phyloP scores from a whole-genome alignment of 1,140 invertebrate genomes.

The Bombus picipes region DNA sequence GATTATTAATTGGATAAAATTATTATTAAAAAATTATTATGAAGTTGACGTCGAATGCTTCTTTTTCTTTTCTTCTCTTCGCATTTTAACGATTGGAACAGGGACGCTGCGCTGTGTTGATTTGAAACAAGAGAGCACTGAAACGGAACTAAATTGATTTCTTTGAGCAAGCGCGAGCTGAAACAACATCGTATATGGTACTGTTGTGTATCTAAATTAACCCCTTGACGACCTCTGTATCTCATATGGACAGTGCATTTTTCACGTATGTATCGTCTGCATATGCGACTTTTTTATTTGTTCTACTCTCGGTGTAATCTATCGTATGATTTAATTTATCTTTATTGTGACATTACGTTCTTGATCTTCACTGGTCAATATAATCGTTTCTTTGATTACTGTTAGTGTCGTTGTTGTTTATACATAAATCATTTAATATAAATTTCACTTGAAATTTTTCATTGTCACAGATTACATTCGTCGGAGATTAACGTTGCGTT shows the following conservation, averaged over 20 bases:
- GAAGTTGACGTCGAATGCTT: neutral
- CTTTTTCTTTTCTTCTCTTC: neutral
- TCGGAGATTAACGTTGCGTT: too few relatives aligned
- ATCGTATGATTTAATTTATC: neutral
- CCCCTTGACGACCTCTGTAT: slow-evolving; percentile 9
- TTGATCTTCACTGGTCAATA: neutral
- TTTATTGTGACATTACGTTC: neutral
- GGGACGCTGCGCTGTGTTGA: neutral
- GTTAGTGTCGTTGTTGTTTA: neutral
- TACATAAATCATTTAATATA: neutral
- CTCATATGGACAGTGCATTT: neutral
- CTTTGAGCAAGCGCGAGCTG: neutral
- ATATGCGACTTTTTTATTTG: neutral
- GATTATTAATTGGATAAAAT: neutral
- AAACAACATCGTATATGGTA: neutral
- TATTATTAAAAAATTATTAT: neutral
- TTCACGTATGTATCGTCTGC: neutral
- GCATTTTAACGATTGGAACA: neutral
- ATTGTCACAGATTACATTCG: too few relatives aligned
- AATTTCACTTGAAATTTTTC: neutral
- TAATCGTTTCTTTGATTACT: neutral
- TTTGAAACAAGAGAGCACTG: neutral
- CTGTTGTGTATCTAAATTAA: slow-evolving; percentile 29
- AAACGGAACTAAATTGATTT: slow-evolving; percentile 23
- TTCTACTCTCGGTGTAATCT: neutral